These are phyloP conservation scores for Geotrypetes seraphini DNA, from an alignment of 2,797 vertebrate genomes.

Conservation along the genomic window DNA sequence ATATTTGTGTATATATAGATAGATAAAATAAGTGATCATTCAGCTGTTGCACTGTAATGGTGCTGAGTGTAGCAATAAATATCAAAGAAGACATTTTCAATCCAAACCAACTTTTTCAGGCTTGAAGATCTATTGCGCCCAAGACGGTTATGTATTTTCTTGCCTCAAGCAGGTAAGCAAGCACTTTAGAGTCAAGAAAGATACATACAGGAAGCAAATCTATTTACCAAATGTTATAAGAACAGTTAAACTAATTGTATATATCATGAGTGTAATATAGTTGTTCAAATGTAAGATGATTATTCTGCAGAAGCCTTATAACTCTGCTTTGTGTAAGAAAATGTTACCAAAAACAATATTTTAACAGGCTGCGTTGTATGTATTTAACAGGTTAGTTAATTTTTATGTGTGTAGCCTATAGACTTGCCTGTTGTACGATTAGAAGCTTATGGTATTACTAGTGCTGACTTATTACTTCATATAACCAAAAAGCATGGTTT, in stretches of 20 bases:
- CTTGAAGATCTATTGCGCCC: constrained; percentile 18
- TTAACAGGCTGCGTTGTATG: constrained; percentile 18
- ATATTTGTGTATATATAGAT: no score
- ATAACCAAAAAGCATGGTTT: constrained; percentile 69
- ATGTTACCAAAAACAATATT: constrained; percentile 40
- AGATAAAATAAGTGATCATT: constrained; percentile 7
- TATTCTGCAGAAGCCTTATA: constrained; percentile 59
- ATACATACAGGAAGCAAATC: constrained; percentile 22
- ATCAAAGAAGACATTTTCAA: constrained; percentile 25
- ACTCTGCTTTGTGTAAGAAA: constrained; percentile 43
- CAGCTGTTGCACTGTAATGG: constrained; percentile 16
- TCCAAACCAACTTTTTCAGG: constrained; percentile 15
- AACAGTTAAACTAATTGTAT: constrained; percentile 36
- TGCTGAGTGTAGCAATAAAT: constrained; percentile 34
- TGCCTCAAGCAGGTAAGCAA: constrained; percentile 26
- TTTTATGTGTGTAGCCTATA: constrained; percentile 36
- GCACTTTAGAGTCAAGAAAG: constrained; percentile 44
- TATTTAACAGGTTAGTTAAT: constrained; percentile 31
- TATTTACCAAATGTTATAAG: constrained; percentile 28
- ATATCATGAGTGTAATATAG: constrained; percentile 55
- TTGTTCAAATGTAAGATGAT: constrained; percentile 43
- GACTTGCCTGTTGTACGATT: constrained; percentile 53
- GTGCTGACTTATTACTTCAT: constrained; percentile 41
- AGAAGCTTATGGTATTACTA: constrained; percentile 56
- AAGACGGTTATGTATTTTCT: constrained; percentile 19